Base-by-base conservation (phyloP, 2,113 vertebrate species). In the Nanorana parkeri region DNA sequence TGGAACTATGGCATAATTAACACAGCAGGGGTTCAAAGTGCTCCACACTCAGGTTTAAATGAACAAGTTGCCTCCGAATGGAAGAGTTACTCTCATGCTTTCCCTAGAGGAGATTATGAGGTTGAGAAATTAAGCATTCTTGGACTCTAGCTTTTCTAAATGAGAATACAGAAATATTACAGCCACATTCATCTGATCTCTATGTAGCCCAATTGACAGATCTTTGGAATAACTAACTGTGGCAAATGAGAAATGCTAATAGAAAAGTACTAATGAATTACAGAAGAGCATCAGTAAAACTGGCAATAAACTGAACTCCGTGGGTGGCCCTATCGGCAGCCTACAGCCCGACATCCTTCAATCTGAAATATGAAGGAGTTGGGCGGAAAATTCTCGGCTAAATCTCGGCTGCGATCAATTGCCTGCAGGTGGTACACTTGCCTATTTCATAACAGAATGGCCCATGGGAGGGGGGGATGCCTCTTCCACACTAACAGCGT, bases 1-100 rank as follows among this genome's bases (percentile, higher is more conserved):
- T 86, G 84, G 91, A 93, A 85, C 91, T 88, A 87, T 88, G 69
- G 92, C 89, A 90, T 93, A 92, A 93, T 94, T 92, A 94, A 86
- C 92, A 17, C 93, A 69, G 91, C 86, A 0, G 92, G 93, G 88
- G 90, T 87, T 84, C 69, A 68, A 90, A 76, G 90, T 86, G 84
- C 89, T 88, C 87, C 23, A 17, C 88, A 88, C 89, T 88, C 93
- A 92, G 93, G 92, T 93, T 91, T 91, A 90, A 92, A 92, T 84
- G 89, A 93, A 88, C 69, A 86, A 90, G 89, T 89, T 92, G 91
- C 90, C 90, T 92, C 90, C 82, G 92, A 91, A 87, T 84, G 87
- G 89, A 84, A 89, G 82, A 84, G 84, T 86, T 86, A 47, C 52
- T 84, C 65, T 77, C 86, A 86, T 66, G 0, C 79, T 85, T 88